Evolutionary conservation across 2,113 vertebrate species (phyloP).

Genomic region (Calidris pugnax): DNA sequence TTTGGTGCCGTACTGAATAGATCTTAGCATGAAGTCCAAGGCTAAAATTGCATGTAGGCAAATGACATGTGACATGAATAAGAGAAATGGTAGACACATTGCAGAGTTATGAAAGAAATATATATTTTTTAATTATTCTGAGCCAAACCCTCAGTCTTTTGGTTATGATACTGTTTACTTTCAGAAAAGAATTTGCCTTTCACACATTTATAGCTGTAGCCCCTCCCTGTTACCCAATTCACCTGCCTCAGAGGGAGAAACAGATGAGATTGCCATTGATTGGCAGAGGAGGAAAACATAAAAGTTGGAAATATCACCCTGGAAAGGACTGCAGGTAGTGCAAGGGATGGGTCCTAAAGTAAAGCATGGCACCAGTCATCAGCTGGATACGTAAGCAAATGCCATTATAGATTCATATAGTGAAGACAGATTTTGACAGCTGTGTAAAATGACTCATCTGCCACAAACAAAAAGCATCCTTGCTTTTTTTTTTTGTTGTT

Average conservation of each 20-base stretch:
- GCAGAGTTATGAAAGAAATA: background rate
- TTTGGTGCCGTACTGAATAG: background rate
- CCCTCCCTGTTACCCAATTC: background rate
- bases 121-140: background rate
- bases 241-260: background rate
- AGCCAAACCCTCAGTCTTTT: background rate
- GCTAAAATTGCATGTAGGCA: background rate
- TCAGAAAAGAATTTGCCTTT: background rate
- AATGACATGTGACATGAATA: background rate
- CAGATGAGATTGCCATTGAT: background rate
- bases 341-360: background rate
- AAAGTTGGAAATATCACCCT: background rate
- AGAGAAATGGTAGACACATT: background rate
- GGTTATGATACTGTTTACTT: background rate
- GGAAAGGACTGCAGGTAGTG: background rate
- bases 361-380: background rate
- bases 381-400: background rate
- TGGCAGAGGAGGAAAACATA: background rate
- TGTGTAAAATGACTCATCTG: background rate
- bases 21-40: background rate
- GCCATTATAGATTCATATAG: background rate
- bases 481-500: accelerated
- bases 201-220: background rate
- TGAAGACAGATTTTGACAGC: background rate
- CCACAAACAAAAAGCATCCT: background rate